Evolutionary conservation across 2,797 vertebrate species (phyloP), one percentile per base, ranked within the genome.

Genomic region (Darevskia nairensis): DNA sequence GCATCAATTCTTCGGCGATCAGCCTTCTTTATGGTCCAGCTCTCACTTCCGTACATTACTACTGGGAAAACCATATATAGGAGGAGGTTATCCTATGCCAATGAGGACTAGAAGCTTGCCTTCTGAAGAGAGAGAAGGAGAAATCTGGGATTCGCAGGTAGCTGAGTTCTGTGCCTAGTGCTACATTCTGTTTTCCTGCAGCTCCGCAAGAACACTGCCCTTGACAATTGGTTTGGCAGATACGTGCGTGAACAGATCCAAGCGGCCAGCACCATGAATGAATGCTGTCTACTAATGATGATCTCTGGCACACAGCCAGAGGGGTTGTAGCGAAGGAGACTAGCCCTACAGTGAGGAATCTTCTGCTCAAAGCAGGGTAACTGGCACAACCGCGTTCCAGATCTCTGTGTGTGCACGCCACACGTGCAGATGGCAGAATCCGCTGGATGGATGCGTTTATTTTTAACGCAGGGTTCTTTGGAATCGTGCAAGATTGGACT

Each of bases 351-450:
- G 15, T 25, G 25, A 61, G 27, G 61, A 64, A 35, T 50, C 64
- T 75, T 85, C 82, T 29, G 83, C 41, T 75, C 83, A 46, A 69
- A 79, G 44, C 50, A 19, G 41, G 6, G 61, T 9, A 79, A 17
- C 7, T 50, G 85, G 21, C 76, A 69, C 9, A 78, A 55, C 1
- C 25, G 11, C 32, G 44, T 86, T 86, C 85, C 64, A 86, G 32
- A 69, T 32, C 25, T 9, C 75, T 5, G n/a, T 27, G 27, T 25
- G 35, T 19, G 55, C 19, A 29, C 27, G 3, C 44, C 23, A 3
- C n/a, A 2, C 23, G 21, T 79, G 8, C 85, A 86, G 85, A 86
- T 86, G 84, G 84, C 29, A 50, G 29, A 44, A 79, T 13, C 41
- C 61, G 13, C 44, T 27, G 41, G 61, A 69, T 39, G 59, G 50